These are phyloP conservation scores for Hipposideros armiger DNA, from an alignment of 2,113 vertebrate species.

Conservation along the genomic window DNA sequence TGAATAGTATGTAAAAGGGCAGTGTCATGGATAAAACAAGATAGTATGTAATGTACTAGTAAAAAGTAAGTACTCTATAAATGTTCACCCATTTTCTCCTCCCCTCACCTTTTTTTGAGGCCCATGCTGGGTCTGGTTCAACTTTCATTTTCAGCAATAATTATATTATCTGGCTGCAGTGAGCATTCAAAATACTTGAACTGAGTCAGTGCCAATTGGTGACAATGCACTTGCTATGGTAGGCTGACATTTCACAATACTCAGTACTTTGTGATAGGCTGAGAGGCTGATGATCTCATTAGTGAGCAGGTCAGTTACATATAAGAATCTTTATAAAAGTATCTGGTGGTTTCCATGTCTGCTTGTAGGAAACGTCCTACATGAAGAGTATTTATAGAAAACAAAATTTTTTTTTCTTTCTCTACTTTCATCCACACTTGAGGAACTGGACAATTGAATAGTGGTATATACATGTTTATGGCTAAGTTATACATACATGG, in stretches of 20 bases:
- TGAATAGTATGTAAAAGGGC: slow-evolving; percentile 21
- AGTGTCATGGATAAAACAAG: slow-evolving; percentile 46
- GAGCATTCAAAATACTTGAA: neutral
- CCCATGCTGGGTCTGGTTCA: neutral
- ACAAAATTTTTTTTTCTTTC: neutral
- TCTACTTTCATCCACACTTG: neutral
- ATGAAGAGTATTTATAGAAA: slow-evolving; percentile 15
- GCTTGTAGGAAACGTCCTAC: slow-evolving; percentile 1
- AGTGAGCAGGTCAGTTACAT: neutral
- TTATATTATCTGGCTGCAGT: neutral
- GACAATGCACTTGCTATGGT: neutral
- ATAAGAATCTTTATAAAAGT: neutral
- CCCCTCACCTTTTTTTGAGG: neutral
- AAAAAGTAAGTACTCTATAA: slow-evolving; percentile 13
- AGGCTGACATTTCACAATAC: neutral
- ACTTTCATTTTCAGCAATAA: neutral
- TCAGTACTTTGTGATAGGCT: neutral
- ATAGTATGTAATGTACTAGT: neutral
- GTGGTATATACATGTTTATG: neutral
- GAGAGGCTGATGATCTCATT: neutral
- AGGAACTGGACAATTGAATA: neutral
- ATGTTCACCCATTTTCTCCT: neutral
- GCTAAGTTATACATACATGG: neutral
- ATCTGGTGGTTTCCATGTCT: neutral
- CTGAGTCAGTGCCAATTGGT: neutral